These are phyloP conservation scores for Pelagia noctiluca DNA, from an alignment of 30 jellyfish, hydroid and myxozoan species.

Conservation along the genomic window DNA sequence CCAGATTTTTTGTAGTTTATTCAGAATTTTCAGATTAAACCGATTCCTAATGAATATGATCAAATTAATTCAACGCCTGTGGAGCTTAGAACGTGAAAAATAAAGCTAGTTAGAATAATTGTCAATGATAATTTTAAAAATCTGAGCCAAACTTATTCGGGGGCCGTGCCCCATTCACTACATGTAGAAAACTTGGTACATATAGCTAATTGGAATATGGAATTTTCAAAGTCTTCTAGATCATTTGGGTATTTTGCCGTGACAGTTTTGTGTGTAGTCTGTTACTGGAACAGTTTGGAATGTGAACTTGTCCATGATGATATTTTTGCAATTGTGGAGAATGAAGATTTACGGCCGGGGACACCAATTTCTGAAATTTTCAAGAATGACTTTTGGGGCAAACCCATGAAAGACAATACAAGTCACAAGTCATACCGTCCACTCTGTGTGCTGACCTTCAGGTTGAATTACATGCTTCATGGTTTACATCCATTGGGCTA, in stretches of 20 bases:
- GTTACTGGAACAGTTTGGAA: slow-evolving; percentile 81
- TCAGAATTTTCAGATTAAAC: too few relatives aligned
- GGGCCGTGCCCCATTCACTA: too few relatives aligned
- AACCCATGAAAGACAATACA: slow-evolving; percentile 64
- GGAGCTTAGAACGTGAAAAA: too few relatives aligned
- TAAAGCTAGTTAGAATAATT: too few relatives aligned
- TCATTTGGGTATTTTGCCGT: slow-evolving; percentile 25
- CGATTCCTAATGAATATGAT: too few relatives aligned
- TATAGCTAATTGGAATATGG: too few relatives aligned
- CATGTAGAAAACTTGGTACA: too few relatives aligned
- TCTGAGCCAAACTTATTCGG: too few relatives aligned
- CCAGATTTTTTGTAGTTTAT: too few relatives aligned
- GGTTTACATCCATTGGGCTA: slow-evolving; percentile 92
- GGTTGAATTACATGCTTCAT: slow-evolving; percentile 72
- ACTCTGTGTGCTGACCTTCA: slow-evolving; percentile 73
- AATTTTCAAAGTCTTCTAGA: not conserved
- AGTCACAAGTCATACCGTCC: slow-evolving; percentile 98
- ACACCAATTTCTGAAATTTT: slow-evolving; percentile 68
- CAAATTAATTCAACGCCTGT: too few relatives aligned
- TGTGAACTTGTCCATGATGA: slow-evolving; percentile 96
- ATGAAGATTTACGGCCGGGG: slow-evolving; percentile 80
- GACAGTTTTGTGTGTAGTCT: slow-evolving; percentile 41
- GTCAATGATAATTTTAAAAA: too few relatives aligned
- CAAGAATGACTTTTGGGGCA: slow-evolving; percentile 95
- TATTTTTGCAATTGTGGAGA: slow-evolving; percentile 83